Evolutionary conservation across 2,797 vertebrate species (phyloP).

Genomic region (Denticeps clupeoides): DNA sequence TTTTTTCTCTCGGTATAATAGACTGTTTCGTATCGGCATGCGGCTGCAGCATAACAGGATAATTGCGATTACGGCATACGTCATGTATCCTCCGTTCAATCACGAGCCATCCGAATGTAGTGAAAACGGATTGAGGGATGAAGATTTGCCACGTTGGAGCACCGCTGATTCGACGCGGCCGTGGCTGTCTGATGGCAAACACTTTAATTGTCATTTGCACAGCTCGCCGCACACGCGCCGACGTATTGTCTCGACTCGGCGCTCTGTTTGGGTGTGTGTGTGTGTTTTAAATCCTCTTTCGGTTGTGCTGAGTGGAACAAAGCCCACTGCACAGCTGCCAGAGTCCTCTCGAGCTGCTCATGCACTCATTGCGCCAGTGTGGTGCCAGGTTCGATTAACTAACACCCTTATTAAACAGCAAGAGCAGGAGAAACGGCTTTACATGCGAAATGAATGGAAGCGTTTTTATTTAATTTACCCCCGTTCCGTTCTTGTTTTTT

Average conservation of each 20-base stretch:
- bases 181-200: constrained; percentile 39
- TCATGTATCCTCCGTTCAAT: background rate
- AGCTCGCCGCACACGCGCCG: constrained; percentile 30
- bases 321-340: constrained; percentile 39
- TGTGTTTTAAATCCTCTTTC: constrained; percentile 55
- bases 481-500: no score
- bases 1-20: no score
- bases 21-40: no score
- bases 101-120: background rate
- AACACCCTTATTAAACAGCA: constrained; percentile 45
- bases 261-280: constrained; percentile 49
- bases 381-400: constrained; percentile 60
- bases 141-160: constrained; percentile 5
- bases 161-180: constrained; percentile 27
- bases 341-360: constrained; percentile 44
- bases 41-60: no score
- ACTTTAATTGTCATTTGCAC: constrained; percentile 52
- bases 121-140: constrained; percentile 3
- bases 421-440: constrained; percentile 30
- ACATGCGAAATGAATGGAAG: constrained; percentile 26
- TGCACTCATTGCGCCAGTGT: constrained; percentile 50
- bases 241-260: constrained; percentile 48
- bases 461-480: constrained; percentile 26
- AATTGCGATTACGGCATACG: background rate
- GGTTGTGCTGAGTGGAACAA: constrained; percentile 46